phyloP scores from a whole-genome alignment of 2,113 vertebrate genomes.

The Percopsis transmontana region DNA sequence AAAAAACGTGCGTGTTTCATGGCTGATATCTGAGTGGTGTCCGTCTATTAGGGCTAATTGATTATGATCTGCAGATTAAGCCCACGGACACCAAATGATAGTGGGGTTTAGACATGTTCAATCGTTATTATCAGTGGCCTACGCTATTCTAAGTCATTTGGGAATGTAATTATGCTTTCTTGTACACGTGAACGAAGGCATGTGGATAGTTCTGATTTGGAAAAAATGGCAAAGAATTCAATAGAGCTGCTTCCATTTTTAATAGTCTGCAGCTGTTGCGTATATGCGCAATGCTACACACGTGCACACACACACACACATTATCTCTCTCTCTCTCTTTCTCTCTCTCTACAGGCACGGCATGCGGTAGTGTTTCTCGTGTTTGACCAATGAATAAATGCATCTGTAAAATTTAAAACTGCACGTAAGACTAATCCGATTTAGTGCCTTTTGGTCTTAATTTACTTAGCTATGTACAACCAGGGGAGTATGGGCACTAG shows the following conservation, averaged over 20 bases:
- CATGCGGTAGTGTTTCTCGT: no score
- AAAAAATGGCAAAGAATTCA: not conserved
- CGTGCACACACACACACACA: not conserved
- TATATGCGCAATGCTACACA: not conserved
- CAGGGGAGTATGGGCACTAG: not conserved
- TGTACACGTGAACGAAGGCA: not conserved
- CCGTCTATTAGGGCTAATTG: no score
- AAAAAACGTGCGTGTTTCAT: no score
- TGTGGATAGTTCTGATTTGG: constrained; percentile 3
- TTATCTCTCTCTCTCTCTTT: not conserved
- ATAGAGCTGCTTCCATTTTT: constrained; percentile 20
- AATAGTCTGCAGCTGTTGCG: constrained; percentile 36
- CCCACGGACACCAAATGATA: no score
- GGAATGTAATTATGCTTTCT: not conserved
- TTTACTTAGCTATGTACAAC: not conserved
- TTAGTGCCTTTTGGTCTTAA: not conserved
- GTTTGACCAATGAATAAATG: no score
- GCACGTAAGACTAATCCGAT: no score
- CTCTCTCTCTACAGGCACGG: not conserved
- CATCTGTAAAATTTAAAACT: no score
- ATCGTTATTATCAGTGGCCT: not conserved
- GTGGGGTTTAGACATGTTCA: no score
- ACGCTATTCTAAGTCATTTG: not conserved
- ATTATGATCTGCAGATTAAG: no score
- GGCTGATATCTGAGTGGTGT: no score